A percentile compares a stretch with the other conserved stretches of the same genome.
Conservation (phyloP, 2,113 vertebrate species). For the Lophius piscatorius region DNA sequence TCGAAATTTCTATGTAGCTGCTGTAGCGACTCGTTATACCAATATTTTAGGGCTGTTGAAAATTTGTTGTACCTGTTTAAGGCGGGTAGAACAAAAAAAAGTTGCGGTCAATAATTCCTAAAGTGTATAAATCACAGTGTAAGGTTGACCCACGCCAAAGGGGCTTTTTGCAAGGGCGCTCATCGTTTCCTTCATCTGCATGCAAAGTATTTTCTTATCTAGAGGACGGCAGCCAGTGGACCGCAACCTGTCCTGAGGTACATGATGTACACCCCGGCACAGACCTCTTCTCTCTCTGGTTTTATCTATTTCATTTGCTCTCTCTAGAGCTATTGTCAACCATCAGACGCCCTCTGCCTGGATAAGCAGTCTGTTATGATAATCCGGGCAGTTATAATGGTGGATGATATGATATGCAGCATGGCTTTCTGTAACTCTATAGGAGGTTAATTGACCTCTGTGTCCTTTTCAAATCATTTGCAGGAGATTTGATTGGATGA, state of each 20-base stretch:
- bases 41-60: no score
- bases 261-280: conserved; percentile 43
- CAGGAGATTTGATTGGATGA: conserved; percentile 22
- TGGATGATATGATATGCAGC: conserved; percentile 59
- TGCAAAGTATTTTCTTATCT: conserved; percentile 70
- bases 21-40: conserved; percentile 27
- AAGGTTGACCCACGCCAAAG: conserved; percentile 27
- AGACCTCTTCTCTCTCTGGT: conserved; percentile 30
- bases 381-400: conserved; percentile 51
- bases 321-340: conserved; percentile 59
- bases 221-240: conserved; percentile 58
- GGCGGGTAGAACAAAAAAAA: neutral
- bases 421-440: conserved; percentile 37
- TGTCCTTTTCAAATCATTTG: conserved; percentile 49
- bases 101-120: conserved; percentile 9
- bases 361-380: conserved; percentile 64
- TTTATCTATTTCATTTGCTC: conserved; percentile 41
- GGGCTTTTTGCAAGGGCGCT: conserved; percentile 40
- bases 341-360: conserved; percentile 51
- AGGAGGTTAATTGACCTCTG: conserved; percentile 59
- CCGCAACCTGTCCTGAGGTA: conserved; percentile 46
- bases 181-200: conserved; percentile 60
- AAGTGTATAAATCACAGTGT: conserved; percentile 21
- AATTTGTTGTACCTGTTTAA: no score
- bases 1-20: conserved; percentile 35